phyloP scores from a whole-genome alignment of 2,113 vertebrate genomes.

The Deroptyus accipitrinus region DNA sequence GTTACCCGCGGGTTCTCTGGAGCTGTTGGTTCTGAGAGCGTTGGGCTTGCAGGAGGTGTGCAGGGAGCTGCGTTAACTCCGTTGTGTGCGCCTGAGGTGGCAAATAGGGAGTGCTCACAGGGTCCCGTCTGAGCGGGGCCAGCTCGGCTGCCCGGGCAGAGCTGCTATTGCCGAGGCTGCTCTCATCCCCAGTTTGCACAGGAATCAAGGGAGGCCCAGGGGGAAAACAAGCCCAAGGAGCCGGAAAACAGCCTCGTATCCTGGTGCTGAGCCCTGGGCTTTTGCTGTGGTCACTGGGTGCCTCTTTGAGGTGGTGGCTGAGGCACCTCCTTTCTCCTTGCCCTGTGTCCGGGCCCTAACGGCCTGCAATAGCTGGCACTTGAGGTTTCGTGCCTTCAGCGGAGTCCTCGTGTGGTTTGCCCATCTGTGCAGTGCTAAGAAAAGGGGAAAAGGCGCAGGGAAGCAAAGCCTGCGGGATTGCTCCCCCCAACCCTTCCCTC shows the following conservation, averaged over 20 bases:
- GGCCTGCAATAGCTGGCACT: neutral
- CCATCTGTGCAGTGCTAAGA: conserved; percentile 45
- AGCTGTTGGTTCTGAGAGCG: neutral
- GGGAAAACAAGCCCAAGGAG: neutral
- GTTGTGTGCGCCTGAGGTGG: neutral
- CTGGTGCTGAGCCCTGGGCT: neutral
- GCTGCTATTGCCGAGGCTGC: too few relatives aligned
- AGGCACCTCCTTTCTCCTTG: neutral
- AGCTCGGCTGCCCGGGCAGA: too few relatives aligned
- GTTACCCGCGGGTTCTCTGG: neutral
- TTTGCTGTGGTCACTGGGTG: neutral
- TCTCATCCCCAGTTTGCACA: too few relatives aligned
- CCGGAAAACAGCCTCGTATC: neutral
- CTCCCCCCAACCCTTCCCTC: neutral
- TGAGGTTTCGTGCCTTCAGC: neutral
- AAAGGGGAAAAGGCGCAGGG: neutral
- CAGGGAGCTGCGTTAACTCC: neutral
- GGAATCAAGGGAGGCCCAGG: neutral
- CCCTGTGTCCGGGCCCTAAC: neutral
- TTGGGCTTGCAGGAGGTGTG: neutral
- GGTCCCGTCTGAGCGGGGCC: neutral
- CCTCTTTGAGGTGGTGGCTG: neutral
- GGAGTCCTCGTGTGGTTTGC: neutral
- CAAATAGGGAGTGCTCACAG: too few relatives aligned
- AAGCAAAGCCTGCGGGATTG: neutral